These are phyloP conservation scores for Chloroceryle inda DNA, from an alignment of 2,797 vertebrate species.

Conservation along the genomic window DNA sequence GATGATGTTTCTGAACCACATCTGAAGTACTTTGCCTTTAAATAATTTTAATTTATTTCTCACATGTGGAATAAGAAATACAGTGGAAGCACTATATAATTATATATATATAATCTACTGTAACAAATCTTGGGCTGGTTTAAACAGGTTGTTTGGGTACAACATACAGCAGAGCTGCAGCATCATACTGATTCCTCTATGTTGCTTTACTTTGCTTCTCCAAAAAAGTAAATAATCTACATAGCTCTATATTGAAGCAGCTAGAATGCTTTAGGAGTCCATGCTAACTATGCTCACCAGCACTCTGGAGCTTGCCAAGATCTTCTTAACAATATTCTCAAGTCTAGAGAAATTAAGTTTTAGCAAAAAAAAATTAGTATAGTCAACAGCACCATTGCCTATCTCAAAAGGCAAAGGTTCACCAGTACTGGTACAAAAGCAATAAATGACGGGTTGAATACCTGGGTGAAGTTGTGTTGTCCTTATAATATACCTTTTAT, in stretches of 20 bases:
- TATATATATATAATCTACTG: not conserved
- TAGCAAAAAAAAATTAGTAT: not conserved
- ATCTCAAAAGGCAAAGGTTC: not conserved
- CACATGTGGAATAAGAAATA: not conserved
- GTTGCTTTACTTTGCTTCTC: not conserved
- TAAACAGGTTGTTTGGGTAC: not conserved
- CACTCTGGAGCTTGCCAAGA: not conserved
- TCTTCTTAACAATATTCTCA: not conserved
- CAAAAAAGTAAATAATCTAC: not conserved
- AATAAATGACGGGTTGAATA: not conserved
- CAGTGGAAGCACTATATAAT: not conserved
- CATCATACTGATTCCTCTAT: not conserved
- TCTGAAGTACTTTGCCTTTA: not conserved
- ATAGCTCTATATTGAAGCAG: not conserved
- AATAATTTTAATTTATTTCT: not conserved
- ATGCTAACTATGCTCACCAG: not conserved
- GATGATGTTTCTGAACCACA: not conserved
- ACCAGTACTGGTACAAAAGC: not conserved
- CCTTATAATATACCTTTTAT: not conserved
- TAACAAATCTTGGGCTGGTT: not conserved
- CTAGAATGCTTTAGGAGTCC: not conserved
- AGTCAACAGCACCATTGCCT: not conserved
- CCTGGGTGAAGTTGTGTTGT: accelerated
- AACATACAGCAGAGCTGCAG: not conserved
- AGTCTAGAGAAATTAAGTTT: not conserved